These are phyloP conservation scores for Phoenicopterus ruber DNA, from an alignment of 2,113 vertebrate species.

Conservation along the genomic window DNA sequence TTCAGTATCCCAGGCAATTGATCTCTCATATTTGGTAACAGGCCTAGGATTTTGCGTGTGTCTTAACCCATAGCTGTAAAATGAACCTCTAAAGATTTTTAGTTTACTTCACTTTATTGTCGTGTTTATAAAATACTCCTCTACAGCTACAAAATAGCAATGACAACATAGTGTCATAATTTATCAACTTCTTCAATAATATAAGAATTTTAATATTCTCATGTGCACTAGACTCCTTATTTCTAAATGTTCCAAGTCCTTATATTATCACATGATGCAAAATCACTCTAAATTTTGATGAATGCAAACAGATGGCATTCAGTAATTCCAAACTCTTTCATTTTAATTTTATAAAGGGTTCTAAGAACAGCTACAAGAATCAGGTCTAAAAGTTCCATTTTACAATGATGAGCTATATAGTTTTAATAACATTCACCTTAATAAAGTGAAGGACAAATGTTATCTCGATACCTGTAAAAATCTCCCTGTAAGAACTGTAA, in stretches of 20 bases:
- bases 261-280: not conserved
- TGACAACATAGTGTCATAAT: not conserved
- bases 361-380: not conserved
- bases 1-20: not conserved
- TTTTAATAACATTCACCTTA: not conserved
- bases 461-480: not conserved
- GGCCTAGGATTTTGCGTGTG: not conserved
- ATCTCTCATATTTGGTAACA: not conserved
- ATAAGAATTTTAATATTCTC: not conserved
- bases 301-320: not conserved
- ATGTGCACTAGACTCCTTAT: not conserved
- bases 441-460: not conserved
- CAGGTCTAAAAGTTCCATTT: not conserved
- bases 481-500: not conserved
- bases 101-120: not conserved
- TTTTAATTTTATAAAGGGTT: not conserved
- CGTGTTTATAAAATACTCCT: not conserved
- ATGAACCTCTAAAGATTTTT: not conserved
- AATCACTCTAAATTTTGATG: not conserved
- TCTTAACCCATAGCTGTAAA: not conserved
- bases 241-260: too few relatives aligned
- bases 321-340: not conserved
- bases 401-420: not conserved
- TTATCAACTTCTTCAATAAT: not conserved
- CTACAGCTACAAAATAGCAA: not conserved